Evolutionary conservation across 2,888 invertebrate genomes (phyloP).

Genomic region (Seira ritae): DNA sequence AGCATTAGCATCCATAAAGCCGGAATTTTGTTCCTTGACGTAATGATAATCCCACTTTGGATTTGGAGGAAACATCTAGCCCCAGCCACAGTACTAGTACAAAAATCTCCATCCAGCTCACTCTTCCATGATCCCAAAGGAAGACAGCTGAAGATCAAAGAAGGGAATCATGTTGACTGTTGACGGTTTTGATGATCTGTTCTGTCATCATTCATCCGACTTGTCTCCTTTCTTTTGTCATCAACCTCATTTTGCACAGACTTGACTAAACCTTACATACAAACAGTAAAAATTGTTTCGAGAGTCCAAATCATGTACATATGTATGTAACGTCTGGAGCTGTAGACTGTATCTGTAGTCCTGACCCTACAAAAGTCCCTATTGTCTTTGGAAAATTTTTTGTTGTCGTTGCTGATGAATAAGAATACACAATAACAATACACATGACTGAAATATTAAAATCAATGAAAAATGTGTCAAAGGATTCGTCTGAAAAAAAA

Average conservation of each 20-base stretch:
- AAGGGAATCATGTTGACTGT: slow-evolving; percentile 50
- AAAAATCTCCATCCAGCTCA: slow-evolving; percentile 25
- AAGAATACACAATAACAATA: too few species aligned
- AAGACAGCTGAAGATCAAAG: slow-evolving; percentile 3
- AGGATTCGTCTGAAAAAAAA: neutral
- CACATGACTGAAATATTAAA: slow-evolving; percentile 9
- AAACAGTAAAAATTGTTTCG: slow-evolving; percentile 27
- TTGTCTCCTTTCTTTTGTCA: slow-evolving; percentile 48
- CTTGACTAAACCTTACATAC: too few species aligned
- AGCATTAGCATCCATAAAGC: too few species aligned
- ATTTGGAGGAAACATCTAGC: too few species aligned
- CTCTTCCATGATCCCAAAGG: slow-evolving; percentile 27
- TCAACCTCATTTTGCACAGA: slow-evolving; percentile 32
- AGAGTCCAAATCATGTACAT: too few species aligned
- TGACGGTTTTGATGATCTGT: slow-evolving; percentile 59
- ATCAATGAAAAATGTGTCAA: neutral
- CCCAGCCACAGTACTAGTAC: too few species aligned
- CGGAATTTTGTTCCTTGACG: too few species aligned
- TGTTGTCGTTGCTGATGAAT: too few species aligned
- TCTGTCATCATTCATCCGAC: slow-evolving; percentile 61
- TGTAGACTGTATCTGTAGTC: too few species aligned
- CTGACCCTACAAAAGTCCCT: neutral
- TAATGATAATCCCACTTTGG: too few species aligned
- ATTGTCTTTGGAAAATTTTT: neutral
- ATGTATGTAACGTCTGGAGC: too few species aligned